Evolutionary conservation across 1,140 invertebrate genomes (phyloP), one percentile per base, ranked within the genome.

Genomic region (Drosophila grimshawi): DNA sequence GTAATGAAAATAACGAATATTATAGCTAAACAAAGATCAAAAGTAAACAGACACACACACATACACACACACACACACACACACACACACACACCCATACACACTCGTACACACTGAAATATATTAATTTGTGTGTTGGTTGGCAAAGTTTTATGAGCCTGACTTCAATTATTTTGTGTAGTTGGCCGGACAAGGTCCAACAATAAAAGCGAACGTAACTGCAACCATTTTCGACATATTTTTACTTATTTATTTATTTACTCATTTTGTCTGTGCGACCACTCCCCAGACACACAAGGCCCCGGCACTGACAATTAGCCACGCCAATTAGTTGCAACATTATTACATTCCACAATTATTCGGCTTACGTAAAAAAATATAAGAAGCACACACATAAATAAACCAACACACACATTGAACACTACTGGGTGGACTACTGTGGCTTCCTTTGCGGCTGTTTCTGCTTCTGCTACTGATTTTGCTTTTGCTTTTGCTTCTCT

Each of bases 291-390:
- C 67, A 52, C 37, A 46, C 56, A 55, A 68, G 64, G 41, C 45
- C 35, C 19, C 51, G 57, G 33, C 41, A 19, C 73, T 59, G 56
- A 70, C 81, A 85, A 77, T 85, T 85, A 78, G 83, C 60, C 64
- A 76, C 61, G 77, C 77, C 81, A 85, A 83, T 83, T 83, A 83
- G 81, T 80, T 83, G 64, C 60, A 78, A 68, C 76, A 70, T 70
- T 70, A 75, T 63, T 69, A 64, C 70, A 79, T 76, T 60, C 57
- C 60, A 69, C 80, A 83, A 77, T 85, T 80, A 83, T 76, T 68
- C 39, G 72, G 35, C 65, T 41, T 56, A n/a, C 7, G 27, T 56
- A 10, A 10, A 56, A 29, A 56, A 55, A 27, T 19, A 7, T 55
- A 55, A 56, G 53, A 10, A 30, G 53, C 53, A 41, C 41, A 56